Evolutionary conservation across 2,888 invertebrate species (phyloP), one percentile per base, ranked within the genome.

Genomic region (Agrochola circellaris): DNA sequence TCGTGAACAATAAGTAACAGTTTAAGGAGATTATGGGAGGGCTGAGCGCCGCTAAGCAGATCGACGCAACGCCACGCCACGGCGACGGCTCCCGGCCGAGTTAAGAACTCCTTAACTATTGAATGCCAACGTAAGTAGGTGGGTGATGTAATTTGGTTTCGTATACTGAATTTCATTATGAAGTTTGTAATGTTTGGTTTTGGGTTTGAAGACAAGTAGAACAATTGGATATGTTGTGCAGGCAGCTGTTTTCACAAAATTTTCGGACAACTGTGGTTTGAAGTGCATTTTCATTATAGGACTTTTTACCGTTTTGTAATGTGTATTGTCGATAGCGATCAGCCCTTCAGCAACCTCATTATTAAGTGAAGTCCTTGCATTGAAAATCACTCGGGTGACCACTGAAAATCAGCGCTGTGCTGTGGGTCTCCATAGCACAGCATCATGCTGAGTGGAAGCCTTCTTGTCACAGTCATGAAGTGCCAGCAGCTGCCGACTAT

Each of bases 1-100:
- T 26, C 66, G 80, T 74, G 84, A 88, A 88, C 88, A 88, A 87
- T 89, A 88, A 90, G 91, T 91, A 89, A 89, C 89, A 87, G 89
- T 91, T 90, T 91, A 91, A 91, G 90, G 86, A 90, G 90, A 91
- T 91, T 91, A 91, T 75, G 64, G 82, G 79, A 68, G 83, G 75
- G 79, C 83, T 88, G 77, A 81, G 80, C 81, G 75, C 68, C 61
- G 80, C 65, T 88, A 88, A 89, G 87, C 80, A 87, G 88, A 87
- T 89, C 79, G 78, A 79, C 83, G 77, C 85, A 81, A 84, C 79
- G 83, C 83, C 79, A 77, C 56, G 67, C 42, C 65, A 72, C 51
- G 61, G 54, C 58, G 82, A 64, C 64, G 60, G 30, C 34, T 70
- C 58, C 34, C 82, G 75, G 60, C 34, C 67, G 65, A 83, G 77